Evolutionary conservation across 2,888 invertebrate genomes (phyloP).

Genomic region (Cosmopolites sordidus): DNA sequence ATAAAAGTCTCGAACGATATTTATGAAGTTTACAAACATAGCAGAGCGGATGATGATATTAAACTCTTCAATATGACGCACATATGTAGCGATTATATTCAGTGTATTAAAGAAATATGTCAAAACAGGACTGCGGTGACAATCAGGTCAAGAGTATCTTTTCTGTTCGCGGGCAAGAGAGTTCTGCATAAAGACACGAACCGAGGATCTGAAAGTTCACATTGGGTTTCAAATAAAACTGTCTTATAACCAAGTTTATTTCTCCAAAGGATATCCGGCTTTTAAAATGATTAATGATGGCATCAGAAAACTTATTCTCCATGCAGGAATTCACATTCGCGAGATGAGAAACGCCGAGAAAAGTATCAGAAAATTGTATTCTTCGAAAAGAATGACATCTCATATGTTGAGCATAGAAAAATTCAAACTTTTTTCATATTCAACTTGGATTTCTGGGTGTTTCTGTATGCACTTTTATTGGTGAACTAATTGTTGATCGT

Average conservation of each 20-base stretch:
- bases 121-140: not conserved
- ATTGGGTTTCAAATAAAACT: not conserved
- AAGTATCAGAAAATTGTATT: not conserved
- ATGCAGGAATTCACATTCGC: conserved; percentile 1
- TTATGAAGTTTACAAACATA: not conserved
- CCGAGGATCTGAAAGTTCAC: not conserved
- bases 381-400: not conserved
- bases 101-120: conserved; percentile 6
- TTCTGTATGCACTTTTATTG: not conserved
- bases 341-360: not conserved
- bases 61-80: conserved; percentile 1
- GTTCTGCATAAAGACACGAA: not conserved
- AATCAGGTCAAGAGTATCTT: not conserved
- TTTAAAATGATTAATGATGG: not conserved
- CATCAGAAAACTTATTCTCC: not conserved
- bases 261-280: conserved; percentile 8
- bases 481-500: not conserved
- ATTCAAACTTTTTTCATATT: not conserved
- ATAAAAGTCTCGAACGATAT: not conserved
- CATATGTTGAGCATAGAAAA: not conserved
- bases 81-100: not conserved
- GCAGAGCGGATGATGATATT: not conserved
- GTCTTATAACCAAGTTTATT: not conserved
- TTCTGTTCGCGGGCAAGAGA: not conserved
- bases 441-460: not conserved